A percentile compares a stretch with the other conserved stretches of the same genome.
phyloP scores from a whole-genome alignment of 1,140 invertebrate species.

The Sogatella furcifera region DNA sequence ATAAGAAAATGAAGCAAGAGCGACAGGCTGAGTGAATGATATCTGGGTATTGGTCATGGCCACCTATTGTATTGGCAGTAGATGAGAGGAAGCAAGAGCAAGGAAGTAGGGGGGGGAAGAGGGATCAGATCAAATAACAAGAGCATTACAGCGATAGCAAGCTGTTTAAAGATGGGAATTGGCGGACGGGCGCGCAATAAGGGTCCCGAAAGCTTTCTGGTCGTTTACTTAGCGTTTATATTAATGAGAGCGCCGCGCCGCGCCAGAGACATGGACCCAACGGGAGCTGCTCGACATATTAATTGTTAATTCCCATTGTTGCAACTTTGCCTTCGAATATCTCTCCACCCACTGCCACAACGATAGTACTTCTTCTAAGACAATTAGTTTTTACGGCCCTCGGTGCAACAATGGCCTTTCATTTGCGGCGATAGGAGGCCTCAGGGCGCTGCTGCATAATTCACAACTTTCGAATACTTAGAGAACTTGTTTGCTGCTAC shows the following conservation, averaged over 20 bases:
- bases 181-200: neutral
- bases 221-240: constrained; percentile 4
- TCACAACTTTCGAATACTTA: neutral
- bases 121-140: neutral
- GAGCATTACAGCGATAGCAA: neutral
- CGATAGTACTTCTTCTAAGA: neutral
- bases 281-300: neutral
- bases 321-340: neutral
- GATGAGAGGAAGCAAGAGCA: neutral
- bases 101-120: neutral
- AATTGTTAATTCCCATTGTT: neutral
- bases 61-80: neutral
- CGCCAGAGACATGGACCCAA: neutral
- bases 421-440: neutral
- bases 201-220: neutral
- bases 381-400: neutral
- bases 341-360: neutral
- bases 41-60: neutral
- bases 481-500: too few species aligned
- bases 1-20: too few species aligned
- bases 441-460: neutral
- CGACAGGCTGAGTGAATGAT: too few species aligned
- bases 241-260: neutral
- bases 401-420: neutral
- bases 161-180: neutral